Percentiles rank a stretch among this genome's conserved stretches.
Evolutionary conservation across 1,140 invertebrate species (phyloP).

Genomic region (Leptinotarsa lineolata): DNA sequence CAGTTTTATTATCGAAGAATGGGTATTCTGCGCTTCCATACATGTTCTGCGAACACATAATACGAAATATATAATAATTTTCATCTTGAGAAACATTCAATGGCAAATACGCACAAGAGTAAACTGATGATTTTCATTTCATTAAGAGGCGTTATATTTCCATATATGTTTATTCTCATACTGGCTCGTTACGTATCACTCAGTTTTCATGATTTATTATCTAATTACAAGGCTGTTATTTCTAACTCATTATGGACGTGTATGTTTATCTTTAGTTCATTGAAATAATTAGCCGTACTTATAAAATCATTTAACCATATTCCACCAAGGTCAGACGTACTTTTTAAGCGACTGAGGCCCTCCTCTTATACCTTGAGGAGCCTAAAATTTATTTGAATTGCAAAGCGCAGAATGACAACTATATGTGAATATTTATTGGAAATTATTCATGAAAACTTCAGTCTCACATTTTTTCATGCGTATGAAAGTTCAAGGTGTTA

Average conservation of each 20-base stretch:
- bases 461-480: background rate
- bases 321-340: background rate
- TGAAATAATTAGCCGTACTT: background rate
- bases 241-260: background rate
- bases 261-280: background rate
- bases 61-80: too few relatives aligned
- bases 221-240: background rate
- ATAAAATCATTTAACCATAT: conserved; percentile 7
- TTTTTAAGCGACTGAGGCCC: conserved; percentile 3
- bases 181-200: background rate
- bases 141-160: too few relatives aligned
- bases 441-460: background rate
- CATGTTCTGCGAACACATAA: too few relatives aligned
- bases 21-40: too few relatives aligned
- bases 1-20: too few relatives aligned
- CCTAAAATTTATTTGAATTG: conserved; percentile 9
- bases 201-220: background rate
- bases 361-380: background rate
- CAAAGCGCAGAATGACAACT: conserved; percentile 2
- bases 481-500: background rate
- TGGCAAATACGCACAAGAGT: too few relatives aligned
- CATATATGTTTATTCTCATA: too few relatives aligned
- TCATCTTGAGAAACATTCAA: too few relatives aligned
- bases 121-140: too few relatives aligned
- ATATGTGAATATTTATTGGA: background rate